A percentile compares a stretch with the other conserved stretches of the same genome.
These are phyloP conservation scores for Nowickia ferox DNA, from an alignment of 2,888 invertebrate genomes.

Conservation along the genomic window DNA sequence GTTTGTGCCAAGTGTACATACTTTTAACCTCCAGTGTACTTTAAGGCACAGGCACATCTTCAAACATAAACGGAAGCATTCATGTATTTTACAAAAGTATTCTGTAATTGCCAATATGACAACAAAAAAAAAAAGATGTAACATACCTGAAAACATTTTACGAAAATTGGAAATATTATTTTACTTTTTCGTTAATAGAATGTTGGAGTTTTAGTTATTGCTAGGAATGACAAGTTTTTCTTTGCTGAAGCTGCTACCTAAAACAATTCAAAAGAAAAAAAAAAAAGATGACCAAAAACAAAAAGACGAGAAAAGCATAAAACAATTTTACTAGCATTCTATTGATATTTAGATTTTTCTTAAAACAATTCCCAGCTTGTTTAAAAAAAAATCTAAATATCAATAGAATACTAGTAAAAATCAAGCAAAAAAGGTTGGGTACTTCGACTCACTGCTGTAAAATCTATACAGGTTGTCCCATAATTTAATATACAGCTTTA, in stretches of 20 bases:
- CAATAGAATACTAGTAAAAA: too few species aligned
- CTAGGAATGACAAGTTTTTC: conserved; percentile 33
- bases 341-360: too few species aligned
- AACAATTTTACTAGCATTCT: not conserved
- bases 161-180: not conserved
- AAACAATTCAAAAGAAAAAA: conserved; percentile 7
- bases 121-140: conserved; percentile 15
- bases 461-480: too few species aligned
- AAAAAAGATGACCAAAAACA: too few species aligned
- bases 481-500: too few species aligned
- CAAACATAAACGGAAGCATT: conserved; percentile 1
- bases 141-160: not conserved
- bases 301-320: not conserved
- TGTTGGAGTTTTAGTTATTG: conserved; percentile 16
- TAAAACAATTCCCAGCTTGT: too few species aligned
- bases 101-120: conserved; percentile 12
- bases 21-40: not conserved
- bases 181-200: not conserved
- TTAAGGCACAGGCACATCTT: conserved; percentile 18
- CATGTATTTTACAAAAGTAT: conserved; percentile 27
- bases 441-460: too few species aligned
- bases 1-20: too few species aligned
- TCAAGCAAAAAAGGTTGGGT: too few species aligned
- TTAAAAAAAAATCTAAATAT: too few species aligned
- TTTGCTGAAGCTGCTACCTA: conserved; percentile 30